Evolutionary conservation across 2,797 vertebrate species (phyloP).

Genomic region (Miichthys miiuy): DNA sequence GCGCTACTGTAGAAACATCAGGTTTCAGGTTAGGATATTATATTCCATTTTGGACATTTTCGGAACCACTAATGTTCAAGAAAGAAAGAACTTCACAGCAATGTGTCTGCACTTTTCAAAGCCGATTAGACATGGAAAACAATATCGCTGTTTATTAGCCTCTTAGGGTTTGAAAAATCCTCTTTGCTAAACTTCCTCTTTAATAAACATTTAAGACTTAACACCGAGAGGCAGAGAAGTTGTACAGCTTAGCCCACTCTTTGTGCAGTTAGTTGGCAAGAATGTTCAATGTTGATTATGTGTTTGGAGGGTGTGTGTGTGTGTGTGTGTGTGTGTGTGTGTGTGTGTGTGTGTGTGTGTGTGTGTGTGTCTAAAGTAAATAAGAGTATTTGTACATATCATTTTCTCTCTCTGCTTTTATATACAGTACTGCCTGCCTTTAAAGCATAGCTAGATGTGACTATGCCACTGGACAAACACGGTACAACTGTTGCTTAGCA

Average conservation of each 20-base stretch:
- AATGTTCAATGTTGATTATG: slow-evolving; percentile 33
- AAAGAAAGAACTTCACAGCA: slow-evolving; percentile 5
- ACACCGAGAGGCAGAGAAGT: slow-evolving; percentile 56
- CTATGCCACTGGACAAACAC: slow-evolving; percentile 4
- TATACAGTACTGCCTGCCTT: not conserved
- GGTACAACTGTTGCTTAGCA: not conserved
- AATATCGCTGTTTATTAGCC: slow-evolving; percentile 67
- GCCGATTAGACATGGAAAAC: slow-evolving; percentile 74
- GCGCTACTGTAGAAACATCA: too few species aligned
- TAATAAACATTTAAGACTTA: slow-evolving; percentile 81
- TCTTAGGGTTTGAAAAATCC: slow-evolving; percentile 76
- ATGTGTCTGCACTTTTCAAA: slow-evolving; percentile 50
- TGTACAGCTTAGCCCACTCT: slow-evolving; percentile 64
- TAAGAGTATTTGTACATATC: not conserved
- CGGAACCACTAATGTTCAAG: not conserved
- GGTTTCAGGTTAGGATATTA: too few species aligned
- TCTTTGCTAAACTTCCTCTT: slow-evolving; percentile 78
- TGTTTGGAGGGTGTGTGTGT: slow-evolving; percentile 4
- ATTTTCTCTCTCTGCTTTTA: not conserved
- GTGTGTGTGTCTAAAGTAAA: not conserved
- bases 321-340: not conserved
- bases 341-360: slow-evolving; percentile 1
- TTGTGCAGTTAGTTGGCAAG: slow-evolving; percentile 55
- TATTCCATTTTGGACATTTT: not conserved
- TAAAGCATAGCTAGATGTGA: slow-evolving; percentile 2